These are phyloP conservation scores for Leptinotarsa juncta DNA, from an alignment of 2,888 invertebrate genomes.

Conservation along the genomic window DNA sequence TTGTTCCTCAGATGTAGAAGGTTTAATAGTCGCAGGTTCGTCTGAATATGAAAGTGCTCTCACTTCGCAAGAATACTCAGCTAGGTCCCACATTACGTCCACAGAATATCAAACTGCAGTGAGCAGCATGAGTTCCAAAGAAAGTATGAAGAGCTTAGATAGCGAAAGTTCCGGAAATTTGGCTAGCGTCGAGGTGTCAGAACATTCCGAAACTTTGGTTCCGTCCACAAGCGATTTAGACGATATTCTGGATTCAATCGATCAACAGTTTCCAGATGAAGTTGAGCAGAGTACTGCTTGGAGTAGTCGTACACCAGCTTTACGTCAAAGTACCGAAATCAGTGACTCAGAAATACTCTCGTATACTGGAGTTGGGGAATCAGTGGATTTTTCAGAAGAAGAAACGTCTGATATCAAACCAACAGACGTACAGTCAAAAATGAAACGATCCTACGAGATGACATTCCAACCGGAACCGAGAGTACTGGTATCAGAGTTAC, in stretches of 20 bases:
- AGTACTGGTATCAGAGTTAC: constrained; percentile 65
- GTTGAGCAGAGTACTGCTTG: constrained; percentile 51
- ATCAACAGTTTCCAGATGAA: constrained; percentile 67
- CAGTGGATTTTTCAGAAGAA: constrained; percentile 70
- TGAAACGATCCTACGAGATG: constrained; percentile 94
- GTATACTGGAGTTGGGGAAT: constrained; percentile 63
- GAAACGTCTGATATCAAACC: constrained; percentile 65
- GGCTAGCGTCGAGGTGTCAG: constrained; percentile 90
- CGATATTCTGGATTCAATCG: constrained; percentile 75
- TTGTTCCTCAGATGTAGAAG: constrained; percentile 88
- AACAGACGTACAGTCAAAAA: constrained; percentile 74
- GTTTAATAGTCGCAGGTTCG: constrained; percentile 79
- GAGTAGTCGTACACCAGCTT: constrained; percentile 44
- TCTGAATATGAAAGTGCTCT: constrained; percentile 90
- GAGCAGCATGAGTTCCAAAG: constrained; percentile 88
- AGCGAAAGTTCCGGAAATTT: constrained; percentile 91
- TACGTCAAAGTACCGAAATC: constrained; percentile 57
- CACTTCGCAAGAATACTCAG: constrained; percentile 83
- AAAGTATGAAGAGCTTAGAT: constrained; percentile 90
- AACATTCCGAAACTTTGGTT: constrained; percentile 92
- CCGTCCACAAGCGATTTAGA: constrained; percentile 88
- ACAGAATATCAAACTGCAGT: constrained; percentile 89
- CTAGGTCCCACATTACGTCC: constrained; percentile 79
- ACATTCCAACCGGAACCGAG: constrained; percentile 79
- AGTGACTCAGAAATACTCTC: constrained; percentile 56